phyloP scores from a whole-genome alignment of 1,140 invertebrate genomes.

The Cotesia chilonis region DNA sequence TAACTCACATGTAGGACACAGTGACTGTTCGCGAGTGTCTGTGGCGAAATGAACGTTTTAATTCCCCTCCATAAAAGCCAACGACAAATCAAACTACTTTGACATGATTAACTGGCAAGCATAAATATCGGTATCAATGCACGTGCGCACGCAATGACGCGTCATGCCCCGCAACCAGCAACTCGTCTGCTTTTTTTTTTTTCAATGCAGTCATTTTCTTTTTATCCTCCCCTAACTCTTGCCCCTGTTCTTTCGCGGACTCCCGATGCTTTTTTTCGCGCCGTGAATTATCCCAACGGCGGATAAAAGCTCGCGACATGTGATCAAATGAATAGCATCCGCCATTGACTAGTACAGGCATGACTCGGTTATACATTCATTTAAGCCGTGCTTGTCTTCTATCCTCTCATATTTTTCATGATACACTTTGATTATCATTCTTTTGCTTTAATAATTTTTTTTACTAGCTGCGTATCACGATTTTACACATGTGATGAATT shows the following conservation, averaged over 20 bases:
- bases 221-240: too few species aligned
- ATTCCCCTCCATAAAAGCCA: constrained; percentile 66
- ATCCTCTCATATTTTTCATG: too few species aligned
- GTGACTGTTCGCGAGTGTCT: constrained; percentile 63
- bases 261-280: constrained; percentile 1
- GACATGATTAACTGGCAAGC: constrained; percentile 66
- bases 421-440: not conserved
- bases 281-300: constrained; percentile 4
- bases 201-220: constrained; percentile 23
- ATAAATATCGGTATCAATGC: constrained; percentile 67
- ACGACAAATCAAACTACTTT: constrained; percentile 66
- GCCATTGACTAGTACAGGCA: not conserved
- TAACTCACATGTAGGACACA: constrained; percentile 56
- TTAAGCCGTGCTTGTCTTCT: too few species aligned
- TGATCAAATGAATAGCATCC: not conserved
- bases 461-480: not conserved
- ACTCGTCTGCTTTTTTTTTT: constrained; percentile 40
- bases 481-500: constrained; percentile 18
- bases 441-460: constrained; percentile 1
- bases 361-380: not conserved
- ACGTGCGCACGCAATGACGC: constrained; percentile 61
- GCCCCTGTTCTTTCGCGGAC: constrained; percentile 13
- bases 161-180: constrained; percentile 46
- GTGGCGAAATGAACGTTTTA: constrained; percentile 67
- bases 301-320: constrained; percentile 13